Conservation (phyloP, 2,113 vertebrate species). For the Heptranchias perlo region DNA sequence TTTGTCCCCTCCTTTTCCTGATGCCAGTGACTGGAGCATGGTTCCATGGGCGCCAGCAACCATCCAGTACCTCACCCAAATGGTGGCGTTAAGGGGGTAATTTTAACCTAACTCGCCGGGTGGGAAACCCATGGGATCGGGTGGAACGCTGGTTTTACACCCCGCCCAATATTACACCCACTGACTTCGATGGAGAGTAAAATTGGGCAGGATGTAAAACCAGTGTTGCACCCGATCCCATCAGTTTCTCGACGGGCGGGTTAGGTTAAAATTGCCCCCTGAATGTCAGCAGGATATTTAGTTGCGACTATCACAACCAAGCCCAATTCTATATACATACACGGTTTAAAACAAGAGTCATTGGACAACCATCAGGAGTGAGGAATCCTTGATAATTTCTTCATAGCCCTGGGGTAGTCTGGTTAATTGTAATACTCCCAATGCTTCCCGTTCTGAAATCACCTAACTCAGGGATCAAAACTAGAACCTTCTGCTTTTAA, state of each 20-base stretch:
- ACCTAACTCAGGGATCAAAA: background rate
- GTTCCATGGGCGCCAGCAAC: background rate
- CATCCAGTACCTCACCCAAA: background rate
- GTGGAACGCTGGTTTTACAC: too few relatives aligned
- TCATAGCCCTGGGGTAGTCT: background rate
- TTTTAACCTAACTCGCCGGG: too few relatives aligned
- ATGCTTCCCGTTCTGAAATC: background rate
- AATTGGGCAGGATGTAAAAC: too few relatives aligned
- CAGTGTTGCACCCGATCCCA: too few relatives aligned
- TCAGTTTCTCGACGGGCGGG: too few relatives aligned
- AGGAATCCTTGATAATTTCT: background rate
- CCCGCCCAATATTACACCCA: too few relatives aligned
- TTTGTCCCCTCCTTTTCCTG: background rate
- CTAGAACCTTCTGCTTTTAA: background rate
- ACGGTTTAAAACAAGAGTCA: background rate
- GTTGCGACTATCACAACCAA: background rate
- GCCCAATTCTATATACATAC: too few relatives aligned
- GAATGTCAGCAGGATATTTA: background rate
- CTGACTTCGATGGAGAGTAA: too few relatives aligned
- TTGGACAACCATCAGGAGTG: background rate
- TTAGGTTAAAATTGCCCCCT: too few relatives aligned
- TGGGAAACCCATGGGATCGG: too few relatives aligned
- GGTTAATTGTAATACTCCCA: background rate
- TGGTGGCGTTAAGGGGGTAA: too few relatives aligned
- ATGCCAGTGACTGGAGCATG: background rate